Evolutionary conservation across 2,888 invertebrate genomes (phyloP), one percentile per base, ranked within the genome.

Genomic region (Slavum lentiscoides): DNA sequence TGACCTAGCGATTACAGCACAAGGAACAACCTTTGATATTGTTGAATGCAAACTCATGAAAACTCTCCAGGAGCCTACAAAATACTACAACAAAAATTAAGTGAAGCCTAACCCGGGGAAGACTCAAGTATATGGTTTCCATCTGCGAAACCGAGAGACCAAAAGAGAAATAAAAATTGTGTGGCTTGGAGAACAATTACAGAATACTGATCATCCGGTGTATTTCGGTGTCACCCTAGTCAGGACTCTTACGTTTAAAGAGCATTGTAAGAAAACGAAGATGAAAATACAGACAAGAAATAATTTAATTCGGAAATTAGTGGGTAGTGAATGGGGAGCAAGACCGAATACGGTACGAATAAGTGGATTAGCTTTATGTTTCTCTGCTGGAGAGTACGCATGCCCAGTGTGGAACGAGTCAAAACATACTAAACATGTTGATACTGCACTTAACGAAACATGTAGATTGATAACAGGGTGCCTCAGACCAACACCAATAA

Each of bases 181-280:
- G 7, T 39, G 39, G 7, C 39, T 39, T 39, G 39, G 39, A 39
- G 39, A 39, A 39, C 7, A 39, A 39, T 39, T 39, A 39, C 3
- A 39, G 39, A 39, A 58, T 58, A 58, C 58, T n/a, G 58, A 58
- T n/a, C 58, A 19, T n/a, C 58, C 13, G n/a, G 19, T 58, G 19
- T 58, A 58, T 17, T n/a, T 83, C 9, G 82, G 83, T 30, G 62
- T 83, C 15, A 83, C 74, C 58, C 82, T 83, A 30, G 82, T 83
- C 73, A 66, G 83, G n/a, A 82, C 83, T 19, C 83, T 84, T n/a
- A 82, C 83, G 15, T 83, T 81, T 73, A 83, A 82, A 70, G 43
- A 64, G 19, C 83, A 83, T 59, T 76, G 83, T 17, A 58, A 67
- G 66, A 55, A 39, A 43, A 75, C 75, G 15, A 75, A 75, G 49